These are phyloP conservation scores for Calypte anna DNA, from an alignment of 2,113 vertebrate species.

Conservation along the genomic window DNA sequence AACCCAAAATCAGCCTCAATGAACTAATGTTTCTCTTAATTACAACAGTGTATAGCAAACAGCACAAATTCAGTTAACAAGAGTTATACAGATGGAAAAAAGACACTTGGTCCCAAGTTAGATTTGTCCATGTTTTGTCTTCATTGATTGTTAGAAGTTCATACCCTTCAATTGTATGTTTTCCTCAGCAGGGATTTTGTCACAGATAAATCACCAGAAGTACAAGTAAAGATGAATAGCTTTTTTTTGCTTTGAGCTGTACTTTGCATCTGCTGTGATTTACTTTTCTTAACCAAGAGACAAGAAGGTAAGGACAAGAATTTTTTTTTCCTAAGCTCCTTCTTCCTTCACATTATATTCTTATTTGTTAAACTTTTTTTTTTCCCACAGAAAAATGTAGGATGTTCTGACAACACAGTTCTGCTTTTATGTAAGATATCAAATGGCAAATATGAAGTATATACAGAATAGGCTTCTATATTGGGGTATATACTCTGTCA, in stretches of 20 bases:
- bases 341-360: not conserved
- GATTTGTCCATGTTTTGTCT: not conserved
- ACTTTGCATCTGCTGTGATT: not conserved
- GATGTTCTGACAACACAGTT: not conserved
- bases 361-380: not conserved
- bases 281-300: not conserved
- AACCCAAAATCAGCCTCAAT: not conserved
- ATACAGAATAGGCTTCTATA: not conserved
- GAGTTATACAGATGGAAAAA: not conserved
- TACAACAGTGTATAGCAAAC: not conserved
- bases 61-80: not conserved
- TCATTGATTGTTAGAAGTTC: not conserved
- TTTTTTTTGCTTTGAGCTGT: not conserved
- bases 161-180: not conserved
- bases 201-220: not conserved
- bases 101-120: not conserved
- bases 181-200: not conserved
- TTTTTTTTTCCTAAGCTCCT: not conserved
- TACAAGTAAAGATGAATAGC: not conserved
- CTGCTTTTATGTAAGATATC: not conserved
- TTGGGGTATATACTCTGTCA: not conserved
- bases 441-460: not conserved
- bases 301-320: not conserved
- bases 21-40: fast-evolving
- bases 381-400: not conserved